phyloP scores from a whole-genome alignment of 53 echinoderm and acorn worm genomes.

The Pentamera pediparva region DNA sequence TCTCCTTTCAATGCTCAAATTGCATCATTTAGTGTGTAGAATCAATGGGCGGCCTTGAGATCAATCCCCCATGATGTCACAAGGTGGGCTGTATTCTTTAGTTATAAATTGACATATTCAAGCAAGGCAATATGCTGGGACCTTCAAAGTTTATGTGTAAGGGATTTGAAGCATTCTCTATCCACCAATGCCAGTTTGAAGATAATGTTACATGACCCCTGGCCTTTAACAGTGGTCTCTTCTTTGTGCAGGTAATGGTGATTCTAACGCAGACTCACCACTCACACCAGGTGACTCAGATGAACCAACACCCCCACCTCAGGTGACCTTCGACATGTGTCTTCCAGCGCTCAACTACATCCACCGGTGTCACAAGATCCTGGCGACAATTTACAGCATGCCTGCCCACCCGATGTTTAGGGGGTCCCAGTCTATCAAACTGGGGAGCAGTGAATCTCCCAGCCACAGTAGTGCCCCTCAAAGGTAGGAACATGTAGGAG shows the following conservation, averaged over 20 bases:
- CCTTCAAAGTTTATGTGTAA: too few relatives aligned
- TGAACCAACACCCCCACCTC: constrained; percentile 32
- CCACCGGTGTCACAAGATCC: constrained; percentile 96
- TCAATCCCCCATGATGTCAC: too few relatives aligned
- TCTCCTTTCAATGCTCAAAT: too few relatives aligned
- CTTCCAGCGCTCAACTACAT: constrained; percentile 90
- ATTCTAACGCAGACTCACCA: constrained; percentile 39
- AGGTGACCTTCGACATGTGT: constrained; percentile 70
- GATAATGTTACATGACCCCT: neutral
- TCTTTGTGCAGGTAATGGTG: neutral
- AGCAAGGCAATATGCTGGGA: too few relatives aligned
- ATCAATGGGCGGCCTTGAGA: too few relatives aligned
- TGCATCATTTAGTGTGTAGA: too few relatives aligned
- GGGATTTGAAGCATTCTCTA: too few relatives aligned
- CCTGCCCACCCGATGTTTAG: constrained; percentile 80
- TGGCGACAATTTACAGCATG: constrained; percentile 90
- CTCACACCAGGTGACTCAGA: constrained; percentile 41
- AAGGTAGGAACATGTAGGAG: constrained; percentile 9
- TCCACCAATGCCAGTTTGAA: too few relatives aligned
- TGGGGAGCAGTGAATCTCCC: constrained; percentile 43
- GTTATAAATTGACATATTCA: too few relatives aligned
- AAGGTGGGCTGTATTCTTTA: too few relatives aligned
- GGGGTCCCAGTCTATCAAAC: constrained; percentile 85
- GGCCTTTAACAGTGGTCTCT: neutral
- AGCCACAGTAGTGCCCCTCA: constrained; percentile 26